Evolutionary conservation across 2,888 invertebrate genomes (phyloP), one percentile per base, ranked within the genome.

Genomic region (Sylvicola fuscatus): DNA sequence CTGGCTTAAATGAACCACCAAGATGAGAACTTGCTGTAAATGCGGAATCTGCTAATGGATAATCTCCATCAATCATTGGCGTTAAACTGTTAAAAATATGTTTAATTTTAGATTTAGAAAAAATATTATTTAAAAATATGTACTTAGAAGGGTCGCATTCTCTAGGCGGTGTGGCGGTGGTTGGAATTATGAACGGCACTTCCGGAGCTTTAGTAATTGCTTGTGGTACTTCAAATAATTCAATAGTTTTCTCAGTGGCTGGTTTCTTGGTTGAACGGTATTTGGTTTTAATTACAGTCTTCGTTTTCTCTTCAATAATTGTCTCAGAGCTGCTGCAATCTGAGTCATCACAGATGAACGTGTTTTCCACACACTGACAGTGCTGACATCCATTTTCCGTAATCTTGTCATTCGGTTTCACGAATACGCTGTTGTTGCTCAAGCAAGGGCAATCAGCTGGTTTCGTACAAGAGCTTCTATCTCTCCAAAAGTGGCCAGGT

Each of bases 371-470:
- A 13, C 37, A 38, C 16, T 38, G 37, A 16, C 37, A 38, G 12
- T 27, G 31, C 30, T 38, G 17, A 27, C 37, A 38, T 10, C 31
- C 27, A 11, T 27, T 31, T 35, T 38, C 37, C 11, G 26, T 34
- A n/a, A 21, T 29, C 13, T 17, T 32, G 10, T 33, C 31, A 12
- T 34, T 8, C 48, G 76, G 76, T 64, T 73, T 71, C 3, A 83
- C 61, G 8, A 71, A 60, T 33, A 64, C 58, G 14, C 78, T 78
- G 12, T 69, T 54, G 11, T 64, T 62, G 29, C 74, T 68, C 38
- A 65, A 61, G 49, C 89, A 90, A 10, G 79, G 71, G 47, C 89
- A 90, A 47, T 83, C 76, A 28, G 68, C 66, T 11, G 64, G 50
- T 0, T 68, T 60, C 2, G 86, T 81, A 47, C 89, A 90, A 0